These are phyloP conservation scores for Clepsis dumicolana DNA, from an alignment of 2,888 invertebrate species.

Conservation along the genomic window DNA sequence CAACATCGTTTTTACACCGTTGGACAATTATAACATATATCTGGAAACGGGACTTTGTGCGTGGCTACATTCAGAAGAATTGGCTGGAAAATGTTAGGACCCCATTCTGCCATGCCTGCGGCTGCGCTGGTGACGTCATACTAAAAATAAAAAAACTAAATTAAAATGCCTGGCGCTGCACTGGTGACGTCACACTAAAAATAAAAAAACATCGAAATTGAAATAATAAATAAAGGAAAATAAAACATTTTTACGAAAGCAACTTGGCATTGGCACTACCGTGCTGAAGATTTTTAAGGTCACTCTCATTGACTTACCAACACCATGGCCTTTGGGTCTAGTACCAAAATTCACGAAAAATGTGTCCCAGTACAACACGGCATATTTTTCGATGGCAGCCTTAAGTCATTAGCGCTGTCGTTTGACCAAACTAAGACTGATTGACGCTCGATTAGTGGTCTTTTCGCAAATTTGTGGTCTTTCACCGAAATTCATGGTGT, in stretches of 20 bases:
- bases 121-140: constrained; percentile 53
- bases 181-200: constrained; percentile 59
- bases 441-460: no score
- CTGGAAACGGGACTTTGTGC: constrained; percentile 61
- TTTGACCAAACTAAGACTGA: no score
- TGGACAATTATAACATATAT: constrained; percentile 69
- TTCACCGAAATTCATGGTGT: no score
- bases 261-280: constrained; percentile 8
- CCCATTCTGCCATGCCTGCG: constrained; percentile 61
- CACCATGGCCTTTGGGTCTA: no score
- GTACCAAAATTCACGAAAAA: no score
- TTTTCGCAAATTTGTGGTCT: no score
- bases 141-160: constrained; percentile 56
- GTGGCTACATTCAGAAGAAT: constrained; percentile 55
- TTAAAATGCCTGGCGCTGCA: constrained; percentile 52
- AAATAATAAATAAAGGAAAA: neutral
- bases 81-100: constrained; percentile 57
- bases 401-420: no score
- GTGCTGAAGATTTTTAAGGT: neutral
- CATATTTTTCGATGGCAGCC: no score
- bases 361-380: no score
- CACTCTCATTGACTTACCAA: no score
- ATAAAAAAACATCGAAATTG: constrained; percentile 52
- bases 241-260: neutral
- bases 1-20: neutral